Base-by-base conservation (phyloP, 2,797 vertebrate species). In the Typhlichthys subterraneus region DNA sequence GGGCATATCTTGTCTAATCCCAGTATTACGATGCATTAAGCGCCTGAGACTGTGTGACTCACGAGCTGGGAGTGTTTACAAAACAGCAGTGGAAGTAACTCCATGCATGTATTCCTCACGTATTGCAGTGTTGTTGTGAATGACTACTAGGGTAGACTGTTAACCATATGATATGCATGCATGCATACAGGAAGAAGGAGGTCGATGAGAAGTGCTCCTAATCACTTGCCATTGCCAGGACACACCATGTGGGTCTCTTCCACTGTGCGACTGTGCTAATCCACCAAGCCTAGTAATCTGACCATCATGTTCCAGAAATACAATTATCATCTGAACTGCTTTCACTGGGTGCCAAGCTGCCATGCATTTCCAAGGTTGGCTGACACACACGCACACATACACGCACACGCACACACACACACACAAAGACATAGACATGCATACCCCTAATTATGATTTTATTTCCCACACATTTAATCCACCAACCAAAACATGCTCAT, bases 1-100 rank as follows among this genome's bases (percentile, higher is more conserved):
- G 71, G 79, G 82, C 67, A 69, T 63, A 75, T 85, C 73, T 79
- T 56, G 53, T 72, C 75, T 90, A 90, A 89, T 90, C 89, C 81
- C 59, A 63, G 79, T 54, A 80, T 85, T 85, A 88, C 75, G 72
- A 75, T 17, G 15, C 58, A 60, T 15, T 52, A 61, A 76, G 53
- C 57, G 60, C 47, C 53, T 76, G 59, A 45, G 17, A 61, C 65
- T 61, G 72, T 59, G 78, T 84, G 73, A 87, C 70, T 83, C 77
- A 76, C 66, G 47, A 71, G 69, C 72, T 76, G 17, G 2, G 81
- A 83, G 80, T 72, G 67, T 77, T 87, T 84, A 72, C 74, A 77
- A 79, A 81, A 86, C 73, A 65, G 61, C 48, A 47, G 57, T 53
- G 53, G 7, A 15, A 70, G 68, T 57, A 60, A 61, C 64, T 78